phyloP scores from a whole-genome alignment of 2,113 vertebrate species.

The Muscicapa adusta region DNA sequence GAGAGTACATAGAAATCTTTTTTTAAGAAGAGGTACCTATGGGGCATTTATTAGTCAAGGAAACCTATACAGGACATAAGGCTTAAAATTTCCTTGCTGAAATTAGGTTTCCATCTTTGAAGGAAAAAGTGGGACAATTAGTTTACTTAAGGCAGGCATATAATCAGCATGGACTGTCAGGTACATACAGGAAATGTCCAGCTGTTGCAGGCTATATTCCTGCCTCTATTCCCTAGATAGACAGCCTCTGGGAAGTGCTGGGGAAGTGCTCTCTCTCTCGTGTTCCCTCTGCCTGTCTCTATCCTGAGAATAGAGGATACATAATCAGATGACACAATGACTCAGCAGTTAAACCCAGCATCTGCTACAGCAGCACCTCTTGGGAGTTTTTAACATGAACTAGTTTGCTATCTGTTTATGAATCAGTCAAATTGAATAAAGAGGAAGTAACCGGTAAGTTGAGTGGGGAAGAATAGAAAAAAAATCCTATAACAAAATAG shows the following conservation, averaged over 20 bases:
- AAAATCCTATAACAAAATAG: not conserved
- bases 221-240: not conserved
- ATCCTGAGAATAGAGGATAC: not conserved
- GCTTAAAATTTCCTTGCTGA: not conserved
- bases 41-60: not conserved
- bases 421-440: constrained; percentile 61
- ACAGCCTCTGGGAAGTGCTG: not conserved
- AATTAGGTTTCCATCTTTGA: not conserved
- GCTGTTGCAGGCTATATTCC: not conserved
- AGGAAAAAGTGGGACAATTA: not conserved
- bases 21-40: not conserved
- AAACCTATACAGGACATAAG: not conserved
- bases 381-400: constrained; percentile 74
- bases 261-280: accelerated
- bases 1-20: not conserved
- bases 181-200: not conserved
- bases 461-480: constrained; percentile 47
- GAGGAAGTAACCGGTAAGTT: constrained; percentile 47
- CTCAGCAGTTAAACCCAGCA: constrained; percentile 56
- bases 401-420: constrained; percentile 23
- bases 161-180: not conserved
- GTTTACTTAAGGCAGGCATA: not conserved
- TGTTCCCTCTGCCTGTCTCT: not conserved
- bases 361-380: not conserved
- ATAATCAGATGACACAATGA: constrained; percentile 48